Conservation (phyloP, 2,888 invertebrate genomes). For the Agrotis segetum region DNA sequence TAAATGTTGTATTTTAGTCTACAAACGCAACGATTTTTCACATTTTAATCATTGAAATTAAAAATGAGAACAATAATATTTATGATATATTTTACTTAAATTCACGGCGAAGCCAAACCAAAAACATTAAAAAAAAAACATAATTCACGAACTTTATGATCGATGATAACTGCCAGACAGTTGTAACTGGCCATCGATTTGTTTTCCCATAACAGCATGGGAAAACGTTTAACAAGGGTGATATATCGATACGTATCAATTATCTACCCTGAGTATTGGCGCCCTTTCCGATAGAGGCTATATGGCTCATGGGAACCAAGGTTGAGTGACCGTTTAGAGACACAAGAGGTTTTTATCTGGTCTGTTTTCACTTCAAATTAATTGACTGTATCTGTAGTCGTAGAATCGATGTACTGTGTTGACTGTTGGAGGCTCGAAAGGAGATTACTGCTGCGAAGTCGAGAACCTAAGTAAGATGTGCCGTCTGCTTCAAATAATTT, state of each 20-base stretch:
- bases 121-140: too few relatives aligned
- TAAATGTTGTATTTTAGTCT: constrained; percentile 1
- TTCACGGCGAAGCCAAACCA: too few relatives aligned
- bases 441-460: neutral
- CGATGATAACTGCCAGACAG: constrained; percentile 29
- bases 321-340: constrained; percentile 56
- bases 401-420: neutral
- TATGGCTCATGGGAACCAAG: constrained; percentile 71
- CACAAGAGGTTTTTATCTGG: constrained; percentile 45
- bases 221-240: constrained; percentile 88
- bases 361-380: constrained; percentile 40
- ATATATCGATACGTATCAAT: constrained; percentile 83
- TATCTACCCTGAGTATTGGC: constrained; percentile 78
- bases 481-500: neutral
- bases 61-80: constrained; percentile 1
- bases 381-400: constrained; percentile 6
- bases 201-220: constrained; percentile 75
- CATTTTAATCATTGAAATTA: constrained; percentile 1
- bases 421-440: neutral
- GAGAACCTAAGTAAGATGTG: neutral
- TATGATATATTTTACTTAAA: neutral
- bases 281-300: constrained; percentile 75
- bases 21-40: constrained; percentile 34
- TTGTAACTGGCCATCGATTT: constrained; percentile 68
- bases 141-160: constrained; percentile 12